Evolutionary conservation across 2,888 invertebrate species (phyloP).

Genomic region (Athalia circularis): DNA sequence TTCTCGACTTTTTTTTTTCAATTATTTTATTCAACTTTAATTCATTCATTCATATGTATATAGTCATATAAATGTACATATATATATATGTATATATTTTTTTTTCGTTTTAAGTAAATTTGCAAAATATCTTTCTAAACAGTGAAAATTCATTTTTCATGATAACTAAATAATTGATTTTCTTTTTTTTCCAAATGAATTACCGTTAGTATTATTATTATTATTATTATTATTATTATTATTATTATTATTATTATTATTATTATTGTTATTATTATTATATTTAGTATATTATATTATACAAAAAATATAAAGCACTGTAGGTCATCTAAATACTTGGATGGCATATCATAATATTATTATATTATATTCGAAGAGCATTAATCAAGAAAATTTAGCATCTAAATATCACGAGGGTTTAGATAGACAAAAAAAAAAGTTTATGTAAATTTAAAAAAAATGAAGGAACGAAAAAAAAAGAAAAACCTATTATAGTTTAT

Average conservation of each 20-base stretch:
- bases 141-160: slow-evolving; percentile 4
- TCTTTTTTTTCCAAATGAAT: slow-evolving; percentile 1
- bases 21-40: no score
- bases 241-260: slow-evolving; percentile 41
- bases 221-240: slow-evolving; percentile 13
- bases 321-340: slow-evolving; percentile 66
- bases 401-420: slow-evolving; percentile 69
- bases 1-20: background rate
- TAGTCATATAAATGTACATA: no score
- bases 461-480: slow-evolving; percentile 8
- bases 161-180: slow-evolving; percentile 2
- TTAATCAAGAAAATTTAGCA: slow-evolving; percentile 62
- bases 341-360: slow-evolving; percentile 63
- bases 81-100: background rate
- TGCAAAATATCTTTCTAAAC: slow-evolving; percentile 22
- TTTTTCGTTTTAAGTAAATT: slow-evolving; percentile 29
- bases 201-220: slow-evolving; percentile 35
- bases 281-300: slow-evolving; percentile 56
- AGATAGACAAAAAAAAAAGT: slow-evolving; percentile 40
- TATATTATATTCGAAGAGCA: slow-evolving; percentile 45
- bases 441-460: no score
- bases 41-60: no score
- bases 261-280: slow-evolving; percentile 19
- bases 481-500: background rate
- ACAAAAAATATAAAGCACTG: slow-evolving; percentile 69